Evolutionary conservation across 2,888 invertebrate genomes (phyloP).

Genomic region (Drosophila fungiperda): DNA sequence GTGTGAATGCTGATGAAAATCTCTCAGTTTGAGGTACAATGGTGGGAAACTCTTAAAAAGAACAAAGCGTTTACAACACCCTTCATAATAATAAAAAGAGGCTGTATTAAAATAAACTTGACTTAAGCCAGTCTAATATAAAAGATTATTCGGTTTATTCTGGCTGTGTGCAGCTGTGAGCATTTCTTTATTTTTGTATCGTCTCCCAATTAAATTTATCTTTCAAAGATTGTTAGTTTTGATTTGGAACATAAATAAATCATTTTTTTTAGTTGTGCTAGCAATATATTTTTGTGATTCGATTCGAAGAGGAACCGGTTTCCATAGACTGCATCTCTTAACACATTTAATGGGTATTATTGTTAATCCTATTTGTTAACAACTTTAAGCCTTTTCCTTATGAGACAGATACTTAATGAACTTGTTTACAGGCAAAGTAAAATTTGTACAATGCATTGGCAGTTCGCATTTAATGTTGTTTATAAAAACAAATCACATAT

Average conservation of each 20-base stretch:
- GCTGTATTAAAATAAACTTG: conserved; percentile 7
- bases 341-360: not conserved
- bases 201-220: not conserved
- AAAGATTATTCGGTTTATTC: not conserved
- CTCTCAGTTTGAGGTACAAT: conserved; percentile 39
- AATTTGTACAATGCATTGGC: conserved; percentile 45
- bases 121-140: conserved; percentile 2
- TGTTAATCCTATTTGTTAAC: not conserved
- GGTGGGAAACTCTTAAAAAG: conserved; percentile 33
- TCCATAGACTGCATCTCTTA: not conserved
- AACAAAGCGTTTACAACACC: conserved; percentile 25
- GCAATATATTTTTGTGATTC: not conserved
- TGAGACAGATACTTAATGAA: conserved; percentile 18
- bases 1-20: conserved; percentile 54
- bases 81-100: conserved; percentile 14
- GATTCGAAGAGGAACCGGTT: not conserved
- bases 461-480: conserved; percentile 62
- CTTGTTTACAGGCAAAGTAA: conserved; percentile 3
- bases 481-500: conserved; percentile 75
- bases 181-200: not conserved
- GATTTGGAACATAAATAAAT: not conserved
- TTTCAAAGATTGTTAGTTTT: not conserved
- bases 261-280: not conserved
- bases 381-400: not conserved
- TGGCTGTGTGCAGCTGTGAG: not conserved